These are phyloP conservation scores for Mantis religiosa DNA, from an alignment of 2,888 invertebrate species.

Conservation along the genomic window DNA sequence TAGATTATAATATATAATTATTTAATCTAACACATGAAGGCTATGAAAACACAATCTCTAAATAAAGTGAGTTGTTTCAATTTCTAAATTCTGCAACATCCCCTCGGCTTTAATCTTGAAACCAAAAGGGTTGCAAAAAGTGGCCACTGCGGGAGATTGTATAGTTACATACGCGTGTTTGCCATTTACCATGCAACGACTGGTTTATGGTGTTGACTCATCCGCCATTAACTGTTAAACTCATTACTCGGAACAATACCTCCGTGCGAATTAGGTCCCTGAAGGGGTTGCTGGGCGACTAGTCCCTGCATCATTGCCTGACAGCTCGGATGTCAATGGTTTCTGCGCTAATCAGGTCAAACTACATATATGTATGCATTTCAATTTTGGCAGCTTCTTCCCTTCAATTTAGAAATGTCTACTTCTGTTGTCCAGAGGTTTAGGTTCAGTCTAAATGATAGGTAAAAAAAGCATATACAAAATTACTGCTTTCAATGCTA, in stretches of 20 bases:
- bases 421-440: too few species aligned
- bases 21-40: too few species aligned
- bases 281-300: not conserved
- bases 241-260: constrained; percentile 1
- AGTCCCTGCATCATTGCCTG: not conserved
- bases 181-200: not conserved
- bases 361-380: not conserved
- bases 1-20: too few species aligned
- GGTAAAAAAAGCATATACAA: too few species aligned
- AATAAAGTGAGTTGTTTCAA: not conserved
- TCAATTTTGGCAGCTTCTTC: too few species aligned
- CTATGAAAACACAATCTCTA: not conserved
- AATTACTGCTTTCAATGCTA: too few species aligned
- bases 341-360: not conserved
- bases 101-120: not conserved
- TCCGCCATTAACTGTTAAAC: constrained; percentile 5
- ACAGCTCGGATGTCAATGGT: not conserved
- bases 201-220: not conserved
- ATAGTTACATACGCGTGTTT: not conserved
- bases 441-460: too few species aligned
- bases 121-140: not conserved
- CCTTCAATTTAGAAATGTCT: too few species aligned
- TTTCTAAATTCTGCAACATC: not conserved
- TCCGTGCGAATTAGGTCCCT: not conserved
- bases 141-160: not conserved